A percentile compares a stretch with the other conserved stretches of the same genome.
Evolutionary conservation across 2,113 vertebrate genomes (phyloP).

Genomic region (Nanorana parkeri): DNA sequence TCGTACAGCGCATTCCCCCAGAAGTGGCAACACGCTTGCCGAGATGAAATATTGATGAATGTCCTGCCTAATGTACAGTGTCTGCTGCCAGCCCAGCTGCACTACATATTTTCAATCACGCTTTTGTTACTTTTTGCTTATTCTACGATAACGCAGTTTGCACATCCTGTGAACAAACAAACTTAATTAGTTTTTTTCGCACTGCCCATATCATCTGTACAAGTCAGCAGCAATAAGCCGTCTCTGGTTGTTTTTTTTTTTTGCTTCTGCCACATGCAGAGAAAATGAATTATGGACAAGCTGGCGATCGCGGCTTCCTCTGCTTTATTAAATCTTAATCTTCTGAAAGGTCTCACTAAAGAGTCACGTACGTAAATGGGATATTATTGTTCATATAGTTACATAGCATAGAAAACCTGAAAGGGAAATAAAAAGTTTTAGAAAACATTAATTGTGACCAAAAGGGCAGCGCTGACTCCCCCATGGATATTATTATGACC

Average conservation of each 20-base stretch:
- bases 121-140: constrained; percentile 5
- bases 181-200: background rate
- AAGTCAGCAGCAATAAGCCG: background rate
- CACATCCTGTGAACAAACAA: background rate
- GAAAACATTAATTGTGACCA: too few relatives aligned
- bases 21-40: constrained; percentile 6
- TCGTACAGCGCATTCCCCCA: background rate
- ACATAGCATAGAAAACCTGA: too few relatives aligned
- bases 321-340: background rate
- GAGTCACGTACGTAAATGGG: background rate
- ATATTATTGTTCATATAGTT: background rate
- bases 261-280: background rate
- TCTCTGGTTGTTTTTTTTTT: background rate
- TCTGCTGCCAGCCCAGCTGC: constrained; percentile 29
- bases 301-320: background rate
- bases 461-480: too few relatives aligned
- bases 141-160: background rate
- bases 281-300: background rate
- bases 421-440: too few relatives aligned
- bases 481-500: too few relatives aligned
- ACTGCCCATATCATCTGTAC: background rate
- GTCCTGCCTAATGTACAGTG: background rate
- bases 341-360: background rate
- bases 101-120: constrained; percentile 3
- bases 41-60: constrained; percentile 43